Base-by-base conservation (phyloP, 2,888 invertebrate species). In the Gymnosoma rotundatum region DNA sequence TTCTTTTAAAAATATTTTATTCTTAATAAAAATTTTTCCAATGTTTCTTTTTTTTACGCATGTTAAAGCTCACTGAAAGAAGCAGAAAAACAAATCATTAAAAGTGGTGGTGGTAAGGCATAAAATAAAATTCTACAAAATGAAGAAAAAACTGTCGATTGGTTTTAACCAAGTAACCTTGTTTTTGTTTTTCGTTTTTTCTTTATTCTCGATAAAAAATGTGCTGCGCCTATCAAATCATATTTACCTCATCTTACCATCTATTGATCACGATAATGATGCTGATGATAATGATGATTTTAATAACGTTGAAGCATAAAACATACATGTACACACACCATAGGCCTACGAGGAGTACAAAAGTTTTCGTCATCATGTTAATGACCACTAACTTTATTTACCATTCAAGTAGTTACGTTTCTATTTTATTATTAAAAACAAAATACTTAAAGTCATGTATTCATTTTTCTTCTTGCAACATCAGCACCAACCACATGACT, bases 161-260 rank as follows among this genome's bases (percentile, higher is more conserved):
- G 74, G 45, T 64, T 74, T 67, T 45, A 58, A 14, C 21, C 66
- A 67, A 67, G 67, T 76, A 67, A 66, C 25, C 58, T 76, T 67
- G 54, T 76, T 67, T 48, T 36, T n/a, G 2, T 42, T 42, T 67
- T 48, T 36, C 12, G 2, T 42, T 42, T 42, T 42, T 42, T 0
- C 25, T 74, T 6, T 60, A 25, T 18, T 56, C 32, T 54, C 63
- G 10, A 54, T 10, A 38, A 42, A n/a, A 54, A 42, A 12, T 38
- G 20, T 50, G 18, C 38, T 60, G 60, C 58, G 50, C 58, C 38
- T 52, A 38, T 58, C 38, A 42, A 67, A 67, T 58, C 36, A 60
- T 67, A 25, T 60, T 18, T 25, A 60, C 12, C 25, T 8, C 42
- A 60, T 67, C 50, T 60, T 18, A 1, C 21, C 50, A 60, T 50